A percentile compares a stretch with the other conserved stretches of the same genome.
Evolutionary conservation across 2,797 vertebrate species (phyloP).

Genomic region (Erithacus rubecula): DNA sequence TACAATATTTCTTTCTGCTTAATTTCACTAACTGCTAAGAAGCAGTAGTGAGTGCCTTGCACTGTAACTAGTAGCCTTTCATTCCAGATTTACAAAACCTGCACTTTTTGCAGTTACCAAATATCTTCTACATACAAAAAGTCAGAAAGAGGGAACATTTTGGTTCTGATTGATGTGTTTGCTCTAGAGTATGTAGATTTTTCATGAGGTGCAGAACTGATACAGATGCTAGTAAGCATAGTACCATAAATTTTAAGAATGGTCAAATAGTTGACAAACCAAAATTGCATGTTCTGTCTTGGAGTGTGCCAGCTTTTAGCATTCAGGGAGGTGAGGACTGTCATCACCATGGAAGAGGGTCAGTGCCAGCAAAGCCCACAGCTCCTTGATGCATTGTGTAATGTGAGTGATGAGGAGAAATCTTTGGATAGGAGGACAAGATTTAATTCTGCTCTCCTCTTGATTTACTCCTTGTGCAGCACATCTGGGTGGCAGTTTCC

Average conservation of each 20-base stretch:
- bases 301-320: background rate
- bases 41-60: background rate
- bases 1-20: background rate
- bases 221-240: background rate
- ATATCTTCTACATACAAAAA: background rate
- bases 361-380: background rate
- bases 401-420: background rate
- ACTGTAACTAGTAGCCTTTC: background rate
- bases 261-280: background rate
- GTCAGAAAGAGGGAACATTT: background rate
- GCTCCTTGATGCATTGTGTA: accelerated
- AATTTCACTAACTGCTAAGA: background rate
- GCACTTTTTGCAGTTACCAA: background rate
- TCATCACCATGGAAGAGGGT: background rate
- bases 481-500: background rate
- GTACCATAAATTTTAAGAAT: background rate
- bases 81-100: background rate
- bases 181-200: background rate
- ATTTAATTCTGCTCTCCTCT: background rate
- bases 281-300: background rate
- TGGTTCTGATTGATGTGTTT: background rate
- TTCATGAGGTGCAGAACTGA: background rate
- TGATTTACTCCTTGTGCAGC: accelerated
- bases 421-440: background rate
- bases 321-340: background rate